phyloP scores from a whole-genome alignment of 35 echinoderm and acorn worm species.

The Acanthaster planci region DNA sequence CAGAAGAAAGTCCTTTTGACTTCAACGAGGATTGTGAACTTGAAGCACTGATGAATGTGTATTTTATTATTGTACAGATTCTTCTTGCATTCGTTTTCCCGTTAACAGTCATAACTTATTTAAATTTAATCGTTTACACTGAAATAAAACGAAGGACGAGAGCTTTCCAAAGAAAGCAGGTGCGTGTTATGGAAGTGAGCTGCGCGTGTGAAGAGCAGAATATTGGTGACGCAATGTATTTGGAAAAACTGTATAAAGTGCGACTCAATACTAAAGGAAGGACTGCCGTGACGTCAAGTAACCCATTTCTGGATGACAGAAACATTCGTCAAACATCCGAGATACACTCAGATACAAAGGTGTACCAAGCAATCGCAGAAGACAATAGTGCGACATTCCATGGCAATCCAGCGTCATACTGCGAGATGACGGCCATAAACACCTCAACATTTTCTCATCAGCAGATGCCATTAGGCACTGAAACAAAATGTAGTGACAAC shows the following conservation, averaged over 20 bases:
- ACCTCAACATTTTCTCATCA: background rate
- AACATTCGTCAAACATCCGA: background rate
- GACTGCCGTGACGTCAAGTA: no score
- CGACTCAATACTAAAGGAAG: no score
- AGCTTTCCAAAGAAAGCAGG: no score
- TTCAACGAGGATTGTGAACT: constrained; percentile 56
- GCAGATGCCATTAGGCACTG: background rate
- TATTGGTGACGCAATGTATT: no score
- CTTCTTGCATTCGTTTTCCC: constrained; percentile 54
- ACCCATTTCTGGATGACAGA: no score
- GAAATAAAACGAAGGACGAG: constrained; percentile 13
- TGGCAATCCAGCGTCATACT: background rate
- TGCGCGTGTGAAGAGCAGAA: no score
- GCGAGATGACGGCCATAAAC: background rate
- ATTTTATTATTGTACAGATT: constrained; percentile 26
- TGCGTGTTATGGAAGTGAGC: no score
- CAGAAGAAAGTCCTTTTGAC: constrained; percentile 24
- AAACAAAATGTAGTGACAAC: no score
- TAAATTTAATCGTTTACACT: constrained; percentile 41
- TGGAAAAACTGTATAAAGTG: no score
- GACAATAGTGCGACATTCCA: background rate
- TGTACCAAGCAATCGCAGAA: background rate
- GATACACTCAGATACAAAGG: background rate
- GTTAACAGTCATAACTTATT: constrained; percentile 16
- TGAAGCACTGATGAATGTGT: constrained; percentile 33